A percentile compares a stretch with the other conserved stretches of the same genome.
phyloP scores from a whole-genome alignment of 2,113 vertebrate species.

The Ursus arctos region DNA sequence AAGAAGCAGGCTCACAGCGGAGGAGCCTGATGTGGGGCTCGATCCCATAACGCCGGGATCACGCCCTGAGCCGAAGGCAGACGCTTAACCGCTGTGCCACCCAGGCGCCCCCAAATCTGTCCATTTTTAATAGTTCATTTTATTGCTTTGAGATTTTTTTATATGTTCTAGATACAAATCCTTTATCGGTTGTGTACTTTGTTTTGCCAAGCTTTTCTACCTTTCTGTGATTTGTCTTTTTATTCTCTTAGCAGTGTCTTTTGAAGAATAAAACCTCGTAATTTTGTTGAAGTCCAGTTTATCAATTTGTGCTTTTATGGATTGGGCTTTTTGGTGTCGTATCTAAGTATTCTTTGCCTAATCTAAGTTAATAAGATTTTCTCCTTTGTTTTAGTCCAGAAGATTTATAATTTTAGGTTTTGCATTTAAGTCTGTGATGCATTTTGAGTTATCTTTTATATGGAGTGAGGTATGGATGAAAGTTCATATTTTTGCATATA shows the following conservation, averaged over 20 bases:
- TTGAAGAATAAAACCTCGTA: background rate
- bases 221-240: background rate
- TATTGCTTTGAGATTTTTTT: background rate
- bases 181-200: background rate
- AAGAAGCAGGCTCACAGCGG: too few species aligned
- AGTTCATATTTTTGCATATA: background rate
- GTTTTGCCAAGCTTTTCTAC: background rate
- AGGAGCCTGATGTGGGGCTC: too few species aligned
- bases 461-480: background rate
- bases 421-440: background rate
- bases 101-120: background rate
- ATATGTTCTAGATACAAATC: background rate
- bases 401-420: background rate
- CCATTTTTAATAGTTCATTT: background rate
- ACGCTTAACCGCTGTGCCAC: too few species aligned
- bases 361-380: background rate
- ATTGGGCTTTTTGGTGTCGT: background rate
- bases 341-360: background rate
- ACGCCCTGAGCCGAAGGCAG: too few species aligned
- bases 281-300: background rate
- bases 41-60: too few species aligned
- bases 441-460: background rate
- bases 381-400: background rate
- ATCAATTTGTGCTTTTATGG: background rate
- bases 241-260: background rate